These are phyloP conservation scores for Sinelater perroti DNA, from an alignment of 2,888 invertebrate genomes.

Conservation along the genomic window DNA sequence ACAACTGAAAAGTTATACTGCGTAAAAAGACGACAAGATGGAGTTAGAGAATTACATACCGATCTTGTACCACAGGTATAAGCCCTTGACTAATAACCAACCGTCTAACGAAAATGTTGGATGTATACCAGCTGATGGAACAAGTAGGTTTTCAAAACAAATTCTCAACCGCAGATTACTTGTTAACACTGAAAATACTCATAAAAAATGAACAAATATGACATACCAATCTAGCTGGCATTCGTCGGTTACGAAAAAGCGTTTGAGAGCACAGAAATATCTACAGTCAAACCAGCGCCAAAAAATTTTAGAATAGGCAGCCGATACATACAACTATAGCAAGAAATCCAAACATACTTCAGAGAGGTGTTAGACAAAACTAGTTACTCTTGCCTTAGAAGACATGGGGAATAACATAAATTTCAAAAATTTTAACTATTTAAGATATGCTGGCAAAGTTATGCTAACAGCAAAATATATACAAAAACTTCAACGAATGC, in stretches of 20 bases:
- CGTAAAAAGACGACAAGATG: no score
- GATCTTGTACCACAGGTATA: no score
- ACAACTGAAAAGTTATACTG: no score
- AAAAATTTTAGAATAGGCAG: background rate
- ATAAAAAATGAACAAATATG: no score
- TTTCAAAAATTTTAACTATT: background rate
- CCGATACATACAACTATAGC: background rate
- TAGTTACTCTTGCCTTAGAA: background rate
- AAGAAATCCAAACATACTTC: background rate
- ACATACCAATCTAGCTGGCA: no score
- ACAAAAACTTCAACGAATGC: background rate
- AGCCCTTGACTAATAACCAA: no score
- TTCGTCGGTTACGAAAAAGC: background rate
- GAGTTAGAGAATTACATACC: no score
- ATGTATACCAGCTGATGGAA: no score
- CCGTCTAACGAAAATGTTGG: no score
- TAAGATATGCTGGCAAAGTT: background rate
- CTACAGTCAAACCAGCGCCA: background rate
- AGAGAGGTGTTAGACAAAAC: background rate
- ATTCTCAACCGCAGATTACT: no score
- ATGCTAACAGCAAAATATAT: background rate
- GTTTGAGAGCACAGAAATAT: background rate
- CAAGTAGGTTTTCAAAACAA: no score
- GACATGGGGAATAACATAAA: background rate
- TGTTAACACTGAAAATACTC: no score